A percentile compares a stretch with the other conserved stretches of the same genome.
These are phyloP conservation scores for Vulpes lagopus DNA, from an alignment of 2,113 vertebrate species.

Conservation along the genomic window DNA sequence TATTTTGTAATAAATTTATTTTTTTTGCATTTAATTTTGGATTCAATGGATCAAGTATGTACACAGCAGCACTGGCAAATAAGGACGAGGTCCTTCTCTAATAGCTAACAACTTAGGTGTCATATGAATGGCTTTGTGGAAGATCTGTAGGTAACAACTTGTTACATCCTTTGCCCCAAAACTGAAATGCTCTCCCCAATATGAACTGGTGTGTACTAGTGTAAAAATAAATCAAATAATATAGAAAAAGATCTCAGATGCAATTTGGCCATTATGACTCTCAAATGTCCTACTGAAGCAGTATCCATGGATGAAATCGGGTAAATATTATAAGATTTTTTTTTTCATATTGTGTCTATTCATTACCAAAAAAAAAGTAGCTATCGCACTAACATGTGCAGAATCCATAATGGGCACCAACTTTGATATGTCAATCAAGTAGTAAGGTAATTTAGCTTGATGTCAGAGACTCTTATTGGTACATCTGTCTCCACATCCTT, in stretches of 20 bases:
- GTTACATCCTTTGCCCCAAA: neutral
- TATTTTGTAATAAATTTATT: neutral
- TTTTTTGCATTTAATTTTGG: neutral
- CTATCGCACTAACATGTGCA: neutral
- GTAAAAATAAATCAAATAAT: neutral
- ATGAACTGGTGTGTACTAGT: neutral
- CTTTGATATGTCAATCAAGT: neutral
- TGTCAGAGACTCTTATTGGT: neutral
- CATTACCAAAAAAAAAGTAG: neutral
- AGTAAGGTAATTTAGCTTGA: neutral
- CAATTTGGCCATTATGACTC: neutral
- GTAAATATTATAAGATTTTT: neutral
- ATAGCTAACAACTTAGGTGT: neutral
- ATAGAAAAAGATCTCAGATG: neutral
- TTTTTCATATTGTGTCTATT: neutral
- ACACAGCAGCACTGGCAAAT: neutral
- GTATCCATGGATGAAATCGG: neutral
- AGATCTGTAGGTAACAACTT: neutral
- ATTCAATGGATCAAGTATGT: neutral
- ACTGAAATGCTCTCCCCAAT: neutral
- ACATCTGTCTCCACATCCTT: neutral
- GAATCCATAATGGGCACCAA: neutral
- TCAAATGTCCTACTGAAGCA: neutral
- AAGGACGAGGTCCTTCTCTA: neutral
- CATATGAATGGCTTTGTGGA: neutral